Conservation (phyloP, 2,888 invertebrate genomes). For the Tenthredo amoena region DNA sequence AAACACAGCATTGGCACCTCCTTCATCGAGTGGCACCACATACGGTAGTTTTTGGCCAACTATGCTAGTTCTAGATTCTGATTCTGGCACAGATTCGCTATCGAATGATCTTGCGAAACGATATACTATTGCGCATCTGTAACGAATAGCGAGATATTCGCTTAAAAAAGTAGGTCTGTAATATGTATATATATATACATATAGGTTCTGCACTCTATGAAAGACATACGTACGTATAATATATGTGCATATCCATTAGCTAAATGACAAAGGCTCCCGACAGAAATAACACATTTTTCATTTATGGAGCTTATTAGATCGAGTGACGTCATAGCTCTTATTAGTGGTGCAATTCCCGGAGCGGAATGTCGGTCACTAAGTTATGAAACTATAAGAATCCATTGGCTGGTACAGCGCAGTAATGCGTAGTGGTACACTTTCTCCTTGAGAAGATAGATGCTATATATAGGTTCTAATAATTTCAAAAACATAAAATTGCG, state of each 20-base stretch:
- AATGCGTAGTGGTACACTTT: slow-evolving; percentile 48
- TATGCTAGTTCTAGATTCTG: slow-evolving; percentile 2
- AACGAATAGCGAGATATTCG: slow-evolving; percentile 27
- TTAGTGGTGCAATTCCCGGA: slow-evolving; percentile 70
- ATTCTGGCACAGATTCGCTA: slow-evolving; percentile 39
- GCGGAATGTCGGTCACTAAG: slow-evolving; percentile 75
- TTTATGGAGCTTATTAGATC: slow-evolving; percentile 48
- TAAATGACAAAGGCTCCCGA: slow-evolving; percentile 32
- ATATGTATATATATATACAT: not conserved
- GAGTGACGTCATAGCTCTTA: slow-evolving; percentile 65
- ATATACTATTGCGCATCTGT: slow-evolving; percentile 17
- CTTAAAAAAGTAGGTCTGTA: not conserved
- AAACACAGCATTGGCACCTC: not conserved
- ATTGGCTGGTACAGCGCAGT: slow-evolving; percentile 62
- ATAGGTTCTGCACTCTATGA: not conserved
- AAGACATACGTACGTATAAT: not conserved
- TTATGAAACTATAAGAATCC: slow-evolving; percentile 75
- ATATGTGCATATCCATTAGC: not conserved
- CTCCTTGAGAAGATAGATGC: slow-evolving; percentile 45
- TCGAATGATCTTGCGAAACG: slow-evolving; percentile 25
- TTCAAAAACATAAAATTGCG: slow-evolving; percentile 32
- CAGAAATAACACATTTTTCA: slow-evolving; percentile 41
- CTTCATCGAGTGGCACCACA: not conserved
- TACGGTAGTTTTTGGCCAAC: slow-evolving; percentile 22
- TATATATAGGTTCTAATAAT: not conserved